Evolutionary conservation across 2,888 invertebrate species (phyloP), one percentile per base, ranked within the genome.

Genomic region (Harmothoe impar): DNA sequence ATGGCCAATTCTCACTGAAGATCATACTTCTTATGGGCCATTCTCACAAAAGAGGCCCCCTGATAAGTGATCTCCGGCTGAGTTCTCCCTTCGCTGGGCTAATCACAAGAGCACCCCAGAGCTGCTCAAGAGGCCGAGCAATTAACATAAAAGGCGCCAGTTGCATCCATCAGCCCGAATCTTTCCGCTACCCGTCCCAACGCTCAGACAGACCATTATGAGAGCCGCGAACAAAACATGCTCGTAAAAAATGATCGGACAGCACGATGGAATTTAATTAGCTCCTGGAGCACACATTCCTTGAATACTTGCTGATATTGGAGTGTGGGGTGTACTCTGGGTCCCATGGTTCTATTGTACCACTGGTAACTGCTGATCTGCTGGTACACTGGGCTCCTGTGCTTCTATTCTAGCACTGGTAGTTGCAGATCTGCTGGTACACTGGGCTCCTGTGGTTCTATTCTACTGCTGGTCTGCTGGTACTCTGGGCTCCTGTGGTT

Each of bases 141-240:
- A 72, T 72, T 72, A 72, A 72, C 72, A 72, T 72, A 72, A 72
- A 72, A 72, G 72, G 72, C 25, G 72, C 72, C 0, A 72, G 5
- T n/a, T 29, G 72, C 72, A 72, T 72, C 72, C 20, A 72, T 72
- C 72, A 72, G 15, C 3, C 5, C 72, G 29, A 29, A 72, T 72
- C 72, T 72, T 72, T 72, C 72, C 72, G 31, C 72, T 29, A 72
- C 72, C 72, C 72, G 29, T 72, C 72, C 25, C 72, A 72, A 72
- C 31, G 72, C 72, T 72, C 72, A 17, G 72, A 25, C 72, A 72
- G 72, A 72, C 72, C 72, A 72, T 72, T 29, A 72, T 25, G 25
- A 23, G 43, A 43, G 29, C 29, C 3, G 25, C 72, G 72, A 72
- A 72, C 72, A 72, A 72, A 72, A 72, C 72, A 72, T 15, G 0